phyloP scores from a whole-genome alignment of 1,140 invertebrate species.

The Trichogramma pretiosum region DNA sequence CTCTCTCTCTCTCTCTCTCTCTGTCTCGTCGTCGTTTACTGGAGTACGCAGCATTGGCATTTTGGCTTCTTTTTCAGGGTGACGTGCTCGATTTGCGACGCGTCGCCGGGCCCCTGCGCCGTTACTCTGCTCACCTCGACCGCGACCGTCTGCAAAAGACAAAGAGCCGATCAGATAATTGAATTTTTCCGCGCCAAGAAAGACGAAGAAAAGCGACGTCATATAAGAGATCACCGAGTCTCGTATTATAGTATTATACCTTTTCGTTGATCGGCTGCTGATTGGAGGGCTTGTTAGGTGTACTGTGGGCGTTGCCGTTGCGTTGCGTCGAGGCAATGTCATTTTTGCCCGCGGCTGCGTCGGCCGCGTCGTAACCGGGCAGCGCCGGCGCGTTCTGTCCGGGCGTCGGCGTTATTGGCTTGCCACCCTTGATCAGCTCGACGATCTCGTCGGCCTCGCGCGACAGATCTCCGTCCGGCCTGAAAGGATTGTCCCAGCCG shows the following conservation, averaged over 20 bases:
- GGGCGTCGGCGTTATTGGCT: slow-evolving; percentile 67
- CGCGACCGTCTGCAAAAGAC: no score
- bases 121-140: slow-evolving; percentile 69
- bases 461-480: slow-evolving; percentile 88
- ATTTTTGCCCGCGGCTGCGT: slow-evolving; percentile 12
- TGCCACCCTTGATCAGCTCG: slow-evolving; percentile 82
- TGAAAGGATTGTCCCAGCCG: slow-evolving; percentile 94
- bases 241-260: no score
- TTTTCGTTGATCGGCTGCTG: slow-evolving; percentile 39
- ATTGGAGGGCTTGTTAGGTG: slow-evolving; percentile 34
- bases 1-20: no score
- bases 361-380: slow-evolving; percentile 32
- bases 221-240: slow-evolving; percentile 1
- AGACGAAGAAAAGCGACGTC: background rate
- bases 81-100: slow-evolving; percentile 72
- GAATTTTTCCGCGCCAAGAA: slow-evolving; percentile 7
- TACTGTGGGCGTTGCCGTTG: slow-evolving; percentile 41
- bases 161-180: no score
- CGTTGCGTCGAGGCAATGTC: slow-evolving; percentile 25
- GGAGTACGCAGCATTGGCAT: slow-evolving; percentile 81
- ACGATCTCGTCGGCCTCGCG: slow-evolving; percentile 94
- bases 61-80: slow-evolving; percentile 83
- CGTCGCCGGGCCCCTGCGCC: slow-evolving; percentile 60
- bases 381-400: slow-evolving; percentile 41
- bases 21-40: slow-evolving; percentile 50